Conservation (phyloP, 2,797 vertebrate species). For the Hipposideros larvatus region DNA sequence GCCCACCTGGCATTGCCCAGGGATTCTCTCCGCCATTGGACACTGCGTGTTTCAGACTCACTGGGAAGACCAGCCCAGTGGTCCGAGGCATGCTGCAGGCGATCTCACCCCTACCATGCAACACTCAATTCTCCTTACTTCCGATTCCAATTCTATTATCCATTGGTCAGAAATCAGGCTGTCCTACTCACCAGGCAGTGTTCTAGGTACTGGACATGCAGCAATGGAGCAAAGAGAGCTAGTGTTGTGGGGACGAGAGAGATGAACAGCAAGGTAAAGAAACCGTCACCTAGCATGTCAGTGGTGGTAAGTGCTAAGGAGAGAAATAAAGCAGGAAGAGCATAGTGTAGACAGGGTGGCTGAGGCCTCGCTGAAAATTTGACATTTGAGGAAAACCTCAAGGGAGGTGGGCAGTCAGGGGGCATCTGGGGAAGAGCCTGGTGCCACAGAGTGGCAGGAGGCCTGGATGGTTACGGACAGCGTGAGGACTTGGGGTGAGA, state of each 20-base stretch:
- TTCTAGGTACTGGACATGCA: background rate
- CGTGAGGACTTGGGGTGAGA: background rate
- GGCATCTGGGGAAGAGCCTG: fast-evolving
- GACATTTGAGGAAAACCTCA: background rate
- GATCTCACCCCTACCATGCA: background rate
- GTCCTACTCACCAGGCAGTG: background rate
- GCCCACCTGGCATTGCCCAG: background rate
- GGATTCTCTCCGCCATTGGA: background rate
- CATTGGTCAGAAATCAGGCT: background rate
- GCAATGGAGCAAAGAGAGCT: background rate
- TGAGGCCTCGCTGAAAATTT: background rate
- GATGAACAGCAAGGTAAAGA: background rate
- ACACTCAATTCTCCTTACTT: too few relatives aligned
- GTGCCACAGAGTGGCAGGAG: fast-evolving
- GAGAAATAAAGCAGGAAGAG: background rate
- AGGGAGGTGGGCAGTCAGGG: background rate
- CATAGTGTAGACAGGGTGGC: background rate
- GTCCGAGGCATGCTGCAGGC: background rate
- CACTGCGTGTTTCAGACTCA: background rate
- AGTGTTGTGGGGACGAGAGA: background rate
- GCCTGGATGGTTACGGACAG: too few relatives aligned
- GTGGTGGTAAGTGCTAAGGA: background rate
- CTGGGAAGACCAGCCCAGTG: background rate
- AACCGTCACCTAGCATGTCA: background rate
- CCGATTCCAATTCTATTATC: background rate